Percentiles rank a stretch among this genome's conserved stretches.
These are phyloP conservation scores for Monochamus saltuarius DNA, from an alignment of 1,140 invertebrate genomes.

Conservation along the genomic window DNA sequence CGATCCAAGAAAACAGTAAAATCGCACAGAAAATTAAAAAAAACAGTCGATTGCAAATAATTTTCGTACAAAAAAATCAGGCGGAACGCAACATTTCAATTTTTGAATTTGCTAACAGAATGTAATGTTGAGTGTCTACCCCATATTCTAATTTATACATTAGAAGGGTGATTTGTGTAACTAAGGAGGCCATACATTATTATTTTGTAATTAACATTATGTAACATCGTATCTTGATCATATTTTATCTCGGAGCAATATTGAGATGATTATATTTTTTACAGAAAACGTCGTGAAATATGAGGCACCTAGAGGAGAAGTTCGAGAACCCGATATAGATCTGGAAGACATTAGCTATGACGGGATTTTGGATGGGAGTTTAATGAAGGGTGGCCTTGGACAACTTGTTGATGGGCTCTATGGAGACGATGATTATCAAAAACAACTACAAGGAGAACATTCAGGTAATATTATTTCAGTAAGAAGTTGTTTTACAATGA, in stretches of 20 bases:
- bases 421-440: slow-evolving; percentile 67
- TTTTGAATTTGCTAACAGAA: too few species aligned
- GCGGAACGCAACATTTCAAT: too few species aligned
- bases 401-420: slow-evolving; percentile 85
- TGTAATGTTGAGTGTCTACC: too few species aligned
- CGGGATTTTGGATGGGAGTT: slow-evolving; percentile 72
- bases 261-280: slow-evolving; percentile 35
- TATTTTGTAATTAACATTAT: too few species aligned
- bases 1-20: too few species aligned
- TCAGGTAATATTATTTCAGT: slow-evolving; percentile 49
- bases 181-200: too few species aligned
- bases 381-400: slow-evolving; percentile 79
- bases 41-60: too few species aligned
- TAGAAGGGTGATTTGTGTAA: too few species aligned
- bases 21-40: too few species aligned
- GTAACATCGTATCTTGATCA: not conserved
- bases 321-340: slow-evolving; percentile 80
- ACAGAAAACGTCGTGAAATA: slow-evolving; percentile 81
- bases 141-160: too few species aligned
- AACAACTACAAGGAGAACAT: slow-evolving; percentile 55
- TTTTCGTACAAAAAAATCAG: too few species aligned
- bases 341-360: slow-evolving; percentile 92
- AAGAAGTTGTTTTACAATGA: too few species aligned
- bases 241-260: not conserved
- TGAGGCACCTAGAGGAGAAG: slow-evolving; percentile 77